These are phyloP conservation scores for Crotalus helleri DNA, from an alignment of 2,113 vertebrate genomes.

Conservation along the genomic window DNA sequence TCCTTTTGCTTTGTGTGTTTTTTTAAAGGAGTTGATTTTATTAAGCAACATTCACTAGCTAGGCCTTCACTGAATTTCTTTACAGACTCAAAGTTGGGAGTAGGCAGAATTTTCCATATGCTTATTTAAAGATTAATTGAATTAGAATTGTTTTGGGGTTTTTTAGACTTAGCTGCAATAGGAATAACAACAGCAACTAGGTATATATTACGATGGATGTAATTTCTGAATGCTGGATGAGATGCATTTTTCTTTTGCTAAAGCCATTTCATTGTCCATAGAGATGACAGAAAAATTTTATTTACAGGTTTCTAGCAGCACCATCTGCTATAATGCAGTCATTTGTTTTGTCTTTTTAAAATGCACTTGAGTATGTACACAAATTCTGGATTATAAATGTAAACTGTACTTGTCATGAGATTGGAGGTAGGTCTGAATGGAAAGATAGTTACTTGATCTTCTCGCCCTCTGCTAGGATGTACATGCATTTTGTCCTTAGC, in stretches of 20 bases:
- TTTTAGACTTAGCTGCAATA: background rate
- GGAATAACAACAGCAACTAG: background rate
- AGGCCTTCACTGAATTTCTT: background rate
- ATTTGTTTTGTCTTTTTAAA: background rate
- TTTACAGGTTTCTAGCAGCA: background rate
- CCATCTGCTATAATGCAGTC: background rate
- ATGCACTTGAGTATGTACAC: background rate
- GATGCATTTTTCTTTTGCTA: background rate
- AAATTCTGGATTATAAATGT: background rate
- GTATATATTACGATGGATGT: background rate
- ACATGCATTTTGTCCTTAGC: too few species aligned
- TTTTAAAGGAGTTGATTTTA: background rate
- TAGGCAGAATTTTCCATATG: background rate
- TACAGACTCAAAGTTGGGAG: background rate
- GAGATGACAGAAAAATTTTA: background rate
- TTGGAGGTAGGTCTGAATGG: background rate
- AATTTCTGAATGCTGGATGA: background rate
- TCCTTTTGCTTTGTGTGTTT: background rate
- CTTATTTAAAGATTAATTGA: conserved; percentile 10
- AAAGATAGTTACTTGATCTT: background rate
- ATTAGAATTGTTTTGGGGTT: background rate
- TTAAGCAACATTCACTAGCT: background rate
- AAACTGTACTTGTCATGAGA: background rate
- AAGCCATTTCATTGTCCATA: background rate
- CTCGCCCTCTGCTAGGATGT: background rate